phyloP scores from a whole-genome alignment of 2,888 invertebrate species.

The Brachyptera putata region DNA sequence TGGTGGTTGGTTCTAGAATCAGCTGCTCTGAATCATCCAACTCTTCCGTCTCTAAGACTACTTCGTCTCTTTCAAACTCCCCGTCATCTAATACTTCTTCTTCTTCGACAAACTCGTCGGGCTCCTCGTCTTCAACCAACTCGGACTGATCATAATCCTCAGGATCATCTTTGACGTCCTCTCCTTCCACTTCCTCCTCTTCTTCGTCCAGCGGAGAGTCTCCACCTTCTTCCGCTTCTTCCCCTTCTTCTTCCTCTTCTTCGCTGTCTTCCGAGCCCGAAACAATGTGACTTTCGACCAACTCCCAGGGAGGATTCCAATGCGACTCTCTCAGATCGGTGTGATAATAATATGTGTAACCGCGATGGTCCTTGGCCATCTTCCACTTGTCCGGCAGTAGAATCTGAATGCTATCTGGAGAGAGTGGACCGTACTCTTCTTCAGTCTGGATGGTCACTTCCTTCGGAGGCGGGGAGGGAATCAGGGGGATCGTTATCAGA shows the following conservation, averaged over 20 bases:
- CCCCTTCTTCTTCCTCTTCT: constrained; percentile 39
- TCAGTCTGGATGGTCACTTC: background rate
- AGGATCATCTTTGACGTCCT: constrained; percentile 41
- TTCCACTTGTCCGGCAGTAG: constrained; percentile 86
- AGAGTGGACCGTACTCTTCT: background rate
- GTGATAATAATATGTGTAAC: constrained; percentile 90
- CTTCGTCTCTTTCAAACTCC: too few relatives aligned
- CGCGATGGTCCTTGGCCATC: constrained; percentile 73
- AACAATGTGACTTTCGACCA: constrained; percentile 29
- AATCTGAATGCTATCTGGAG: constrained; percentile 17
- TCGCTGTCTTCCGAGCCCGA: constrained; percentile 29
- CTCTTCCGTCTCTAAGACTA: too few relatives aligned
- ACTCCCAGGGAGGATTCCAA: constrained; percentile 59
- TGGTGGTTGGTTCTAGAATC: too few relatives aligned
- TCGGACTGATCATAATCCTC: constrained; percentile 44
- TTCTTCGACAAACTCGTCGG: too few relatives aligned
- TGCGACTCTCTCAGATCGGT: constrained; percentile 69
- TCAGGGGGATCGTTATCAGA: constrained; percentile 1
- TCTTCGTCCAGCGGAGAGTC: constrained; percentile 25
- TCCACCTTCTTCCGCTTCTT: constrained; percentile 34
- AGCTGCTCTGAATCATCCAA: too few relatives aligned
- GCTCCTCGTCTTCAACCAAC: constrained; percentile 42
- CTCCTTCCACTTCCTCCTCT: constrained; percentile 41
- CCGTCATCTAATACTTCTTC: too few relatives aligned
- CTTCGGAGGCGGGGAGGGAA: constrained; percentile 3